These are phyloP conservation scores for Drosophila longiperda DNA, from an alignment of 2,888 invertebrate species.

Conservation along the genomic window DNA sequence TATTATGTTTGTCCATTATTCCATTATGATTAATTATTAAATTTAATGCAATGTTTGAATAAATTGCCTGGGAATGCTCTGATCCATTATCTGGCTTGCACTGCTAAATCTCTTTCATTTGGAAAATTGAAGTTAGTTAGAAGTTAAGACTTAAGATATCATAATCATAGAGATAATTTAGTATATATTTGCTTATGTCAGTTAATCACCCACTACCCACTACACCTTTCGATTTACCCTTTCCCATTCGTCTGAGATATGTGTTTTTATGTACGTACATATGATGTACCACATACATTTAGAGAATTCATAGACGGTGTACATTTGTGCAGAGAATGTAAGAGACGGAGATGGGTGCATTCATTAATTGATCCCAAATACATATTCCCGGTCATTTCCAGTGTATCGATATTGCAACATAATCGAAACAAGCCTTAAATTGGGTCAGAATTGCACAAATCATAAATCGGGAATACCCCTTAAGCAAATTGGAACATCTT, in stretches of 20 bases:
- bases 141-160: slow-evolving; percentile 17
- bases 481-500: slow-evolving; percentile 12
- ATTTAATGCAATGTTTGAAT: slow-evolving; percentile 21
- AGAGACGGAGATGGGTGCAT: slow-evolving; percentile 6
- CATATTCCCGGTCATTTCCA: background rate
- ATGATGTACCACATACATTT: slow-evolving; percentile 6
- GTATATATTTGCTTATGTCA: slow-evolving; percentile 5
- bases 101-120: slow-evolving; percentile 5
- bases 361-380: background rate
- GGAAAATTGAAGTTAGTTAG: slow-evolving; percentile 13
- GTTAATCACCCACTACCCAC: slow-evolving; percentile 2
- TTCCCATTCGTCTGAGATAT: slow-evolving; percentile 1
- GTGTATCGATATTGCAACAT: background rate
- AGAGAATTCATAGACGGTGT: background rate
- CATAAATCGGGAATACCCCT: slow-evolving; percentile 6
- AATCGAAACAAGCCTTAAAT: slow-evolving; percentile 11
- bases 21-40: slow-evolving; percentile 12
- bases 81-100: slow-evolving; percentile 9
- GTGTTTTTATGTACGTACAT: slow-evolving; percentile 1
- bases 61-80: slow-evolving; percentile 28
- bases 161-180: slow-evolving; percentile 2
- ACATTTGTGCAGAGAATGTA: slow-evolving; percentile 27
- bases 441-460: slow-evolving; percentile 1
- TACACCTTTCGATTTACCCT: background rate
- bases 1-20: background rate